phyloP scores from a whole-genome alignment of 2,888 invertebrate genomes.

The Tinea pellionella region DNA sequence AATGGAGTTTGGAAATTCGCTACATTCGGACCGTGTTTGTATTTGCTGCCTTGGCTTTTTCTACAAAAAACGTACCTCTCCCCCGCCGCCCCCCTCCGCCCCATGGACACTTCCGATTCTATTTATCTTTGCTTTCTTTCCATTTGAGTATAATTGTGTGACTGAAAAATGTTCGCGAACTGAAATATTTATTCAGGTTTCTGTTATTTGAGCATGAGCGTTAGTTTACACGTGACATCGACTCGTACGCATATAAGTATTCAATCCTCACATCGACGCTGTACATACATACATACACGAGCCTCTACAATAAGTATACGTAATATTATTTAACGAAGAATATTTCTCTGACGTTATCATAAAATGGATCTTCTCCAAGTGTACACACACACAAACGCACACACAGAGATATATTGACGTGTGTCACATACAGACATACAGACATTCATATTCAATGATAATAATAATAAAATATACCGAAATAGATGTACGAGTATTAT shows the following conservation, averaged over 20 bases:
- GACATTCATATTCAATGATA: too few relatives aligned
- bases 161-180: constrained; percentile 56
- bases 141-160: constrained; percentile 44
- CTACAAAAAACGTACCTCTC: constrained; percentile 27
- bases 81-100: constrained; percentile 19
- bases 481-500: too few relatives aligned
- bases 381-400: too few relatives aligned
- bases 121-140: constrained; percentile 37
- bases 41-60: constrained; percentile 58
- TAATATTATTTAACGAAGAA: too few relatives aligned
- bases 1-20: constrained; percentile 63
- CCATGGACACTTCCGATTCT: constrained; percentile 52
- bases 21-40: constrained; percentile 61
- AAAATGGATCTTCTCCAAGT: constrained; percentile 29
- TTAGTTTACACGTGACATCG: too few relatives aligned
- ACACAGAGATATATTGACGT: constrained; percentile 17
- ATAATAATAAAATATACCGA: too few relatives aligned
- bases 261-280: too few relatives aligned
- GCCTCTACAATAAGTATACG: too few relatives aligned
- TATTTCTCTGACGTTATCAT: too few relatives aligned
- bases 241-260: too few relatives aligned
- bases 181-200: constrained; percentile 66
- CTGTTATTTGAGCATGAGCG: constrained; percentile 46
- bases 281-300: too few relatives aligned
- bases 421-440: too few relatives aligned